Base-by-base conservation (phyloP, 2,888 invertebrate species). In the Fragum fragum region DNA sequence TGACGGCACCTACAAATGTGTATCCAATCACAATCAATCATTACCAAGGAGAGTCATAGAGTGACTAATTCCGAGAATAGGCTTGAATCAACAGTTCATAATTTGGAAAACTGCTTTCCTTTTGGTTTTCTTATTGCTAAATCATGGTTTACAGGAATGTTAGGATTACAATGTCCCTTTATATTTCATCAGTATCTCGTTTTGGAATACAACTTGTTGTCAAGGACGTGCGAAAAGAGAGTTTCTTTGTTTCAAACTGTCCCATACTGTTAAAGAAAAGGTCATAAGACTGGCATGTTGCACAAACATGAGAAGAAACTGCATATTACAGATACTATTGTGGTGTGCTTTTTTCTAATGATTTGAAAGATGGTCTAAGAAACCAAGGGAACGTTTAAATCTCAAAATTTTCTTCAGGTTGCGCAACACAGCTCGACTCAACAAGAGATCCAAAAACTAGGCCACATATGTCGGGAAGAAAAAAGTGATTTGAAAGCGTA, bases 381-480 rank as follows among this genome's bases (percentile, higher is more conserved):
- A 32, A 63, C 42, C 28, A 42, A 1, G 1, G 21, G 71, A 55
- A 71, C 57, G 57, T 71, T 36, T n/a, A 18, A 32, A 32, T n/a
- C 16, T 23, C 52, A 23, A 42, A 42, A 52, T 52, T 53, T 55
- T 55, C 36, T 1, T 23, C 36, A n/a, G 28, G 81, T 84, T 84
- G 84, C 84, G 84, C 84, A 84, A 84, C 84, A 84, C n/a, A 39
- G 52, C 18, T 16, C 16, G 5, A 39, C 23, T 66, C 66, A 23
- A 42, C 42, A 42, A 47, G 47, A 53, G 71, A 72, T 36, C 52
- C 42, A 36, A 36, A 71, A 71, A 55, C 32, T 71, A 71, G 71
- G 71, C 23, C 71, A 71, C 42, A 75, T 70, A 79, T 61, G 66
- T 75, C 61, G 63, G 26, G 5, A 23, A n/a, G 23, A 32, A 73